These are phyloP conservation scores for Eulithis testata DNA, from an alignment of 2,888 invertebrate genomes.

Conservation along the genomic window DNA sequence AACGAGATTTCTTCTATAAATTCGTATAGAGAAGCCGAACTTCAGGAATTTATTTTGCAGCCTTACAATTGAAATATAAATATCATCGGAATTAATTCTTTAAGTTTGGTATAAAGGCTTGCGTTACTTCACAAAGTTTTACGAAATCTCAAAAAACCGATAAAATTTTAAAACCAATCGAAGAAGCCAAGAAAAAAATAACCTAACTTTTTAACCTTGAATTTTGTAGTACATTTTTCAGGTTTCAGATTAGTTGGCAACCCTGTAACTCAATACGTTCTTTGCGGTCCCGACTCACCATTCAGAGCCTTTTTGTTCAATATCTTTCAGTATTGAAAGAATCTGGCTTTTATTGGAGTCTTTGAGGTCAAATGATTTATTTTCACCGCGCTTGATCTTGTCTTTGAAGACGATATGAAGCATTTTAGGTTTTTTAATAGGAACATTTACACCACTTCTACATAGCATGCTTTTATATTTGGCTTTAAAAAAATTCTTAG, in stretches of 20 bases:
- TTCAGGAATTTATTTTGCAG: too few species aligned
- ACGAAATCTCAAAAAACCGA: too few species aligned
- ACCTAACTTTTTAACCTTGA: not conserved
- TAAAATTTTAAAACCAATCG: too few species aligned
- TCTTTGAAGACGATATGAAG: slow-evolving; percentile 19
- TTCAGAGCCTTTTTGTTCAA: slow-evolving; percentile 50
- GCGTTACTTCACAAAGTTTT: too few species aligned
- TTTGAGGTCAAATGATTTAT: slow-evolving; percentile 32
- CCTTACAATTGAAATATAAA: too few species aligned
- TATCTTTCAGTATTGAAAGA: slow-evolving; percentile 55
- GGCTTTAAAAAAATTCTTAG: too few species aligned
- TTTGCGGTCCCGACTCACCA: slow-evolving; percentile 34
- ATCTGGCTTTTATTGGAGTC: slow-evolving; percentile 47
- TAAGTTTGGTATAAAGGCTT: too few species aligned
- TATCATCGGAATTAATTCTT: too few species aligned
- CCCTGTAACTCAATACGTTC: slow-evolving; percentile 38
- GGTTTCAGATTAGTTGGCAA: slow-evolving; percentile 20
- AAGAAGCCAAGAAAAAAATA: too few species aligned
- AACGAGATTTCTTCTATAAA: too few species aligned
- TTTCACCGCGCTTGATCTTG: slow-evolving; percentile 27
- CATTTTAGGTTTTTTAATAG: slow-evolving; percentile 1
- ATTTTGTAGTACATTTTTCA: slow-evolving; percentile 4
- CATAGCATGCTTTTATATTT: too few species aligned
- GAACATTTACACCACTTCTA: not conserved
- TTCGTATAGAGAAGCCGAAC: too few species aligned